A percentile compares a stretch with the other conserved stretches of the same genome.
phyloP scores from a whole-genome alignment of 2,888 invertebrate genomes.

The Protonemura montana region DNA sequence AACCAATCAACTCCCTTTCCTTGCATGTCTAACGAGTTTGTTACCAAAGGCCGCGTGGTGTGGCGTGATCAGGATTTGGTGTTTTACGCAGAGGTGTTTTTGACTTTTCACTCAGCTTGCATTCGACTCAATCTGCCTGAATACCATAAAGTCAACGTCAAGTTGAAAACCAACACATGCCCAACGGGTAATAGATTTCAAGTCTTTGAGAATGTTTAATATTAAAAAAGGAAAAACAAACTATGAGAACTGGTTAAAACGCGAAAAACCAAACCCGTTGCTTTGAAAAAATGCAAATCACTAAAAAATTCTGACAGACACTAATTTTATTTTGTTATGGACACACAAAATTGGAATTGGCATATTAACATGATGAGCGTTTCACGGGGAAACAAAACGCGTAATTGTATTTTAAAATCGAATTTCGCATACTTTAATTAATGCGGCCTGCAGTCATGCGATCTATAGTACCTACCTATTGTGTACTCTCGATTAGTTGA shows the following conservation, averaged over 20 bases:
- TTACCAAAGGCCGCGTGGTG: slow-evolving; percentile 8
- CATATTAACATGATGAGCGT: slow-evolving; percentile 4
- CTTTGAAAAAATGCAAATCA: not conserved
- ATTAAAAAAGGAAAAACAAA: not conserved
- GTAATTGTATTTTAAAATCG: slow-evolving; percentile 39
- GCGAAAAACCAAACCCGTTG: not conserved
- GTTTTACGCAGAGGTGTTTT: slow-evolving; percentile 10
- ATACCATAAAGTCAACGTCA: slow-evolving; percentile 14
- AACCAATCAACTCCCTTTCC: slow-evolving; percentile 43
- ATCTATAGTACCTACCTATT: not conserved
- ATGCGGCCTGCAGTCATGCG: not conserved
- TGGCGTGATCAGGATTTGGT: not conserved
- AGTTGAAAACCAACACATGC: slow-evolving; percentile 17
- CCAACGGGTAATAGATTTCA: slow-evolving; percentile 9
- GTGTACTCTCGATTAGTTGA: slow-evolving; percentile 44
- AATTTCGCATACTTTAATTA: slow-evolving; percentile 28
- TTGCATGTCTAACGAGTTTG: slow-evolving; percentile 44
- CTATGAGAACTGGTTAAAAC: not conserved
- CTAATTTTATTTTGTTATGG: not conserved
- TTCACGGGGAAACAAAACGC: slow-evolving; percentile 14
- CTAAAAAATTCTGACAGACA: not conserved
- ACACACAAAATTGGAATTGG: slow-evolving; percentile 35
- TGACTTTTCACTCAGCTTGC: slow-evolving; percentile 21
- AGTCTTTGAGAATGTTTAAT: slow-evolving; percentile 7
- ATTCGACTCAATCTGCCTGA: slow-evolving; percentile 2